Evolutionary conservation across 2,797 vertebrate species (phyloP), one percentile per base, ranked within the genome.

Genomic region (Triplophysa yarkandensis): DNA sequence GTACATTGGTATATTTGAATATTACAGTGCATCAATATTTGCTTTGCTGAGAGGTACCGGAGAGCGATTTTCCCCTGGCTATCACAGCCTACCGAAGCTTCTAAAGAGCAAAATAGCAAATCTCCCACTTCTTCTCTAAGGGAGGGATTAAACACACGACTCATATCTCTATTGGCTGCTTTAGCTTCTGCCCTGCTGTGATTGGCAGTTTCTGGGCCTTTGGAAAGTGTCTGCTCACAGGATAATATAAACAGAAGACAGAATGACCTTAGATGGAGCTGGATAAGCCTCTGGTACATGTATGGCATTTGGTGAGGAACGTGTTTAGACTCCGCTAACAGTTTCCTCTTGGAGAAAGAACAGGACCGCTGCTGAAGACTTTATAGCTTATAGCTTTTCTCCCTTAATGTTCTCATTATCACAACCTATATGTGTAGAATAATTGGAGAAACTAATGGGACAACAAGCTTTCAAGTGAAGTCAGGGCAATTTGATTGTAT

Each of bases 231-330:
- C 55, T 77, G 77, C 79, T 77, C 74, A 76, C 23, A 19, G 54
- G 52, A 69, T 72, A 74, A 77, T 77, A 65, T 79, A 80, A 83
- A 80, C 82, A 85, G 66, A 55, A 50, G 25, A 64, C 69, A 63
- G 60, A 77, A 77, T 78, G 67, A 63, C 71, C 76, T 25, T 80
- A 72, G 73, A 80, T 75, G 81, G 81, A 67, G 71, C 25, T 55
- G 68, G 25, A 70, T 67, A 70, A 62, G 71, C 68, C 62, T 78
- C 71, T 65, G 61, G 30, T 79, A 55, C 74, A 72, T 73, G 44
- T 74, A 69, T 66, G 69, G 27, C 68, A 55, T 73, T 78, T 78
- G 68, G 58, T 63, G 41, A 66, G 76, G 57, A 64, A 58, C 34
- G 25, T 80, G 67, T 82, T 83, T 82, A 76, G 67, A 68, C 71